Conservation (phyloP, 2,113 vertebrate species). For the Vulpes ferrilata region DNA sequence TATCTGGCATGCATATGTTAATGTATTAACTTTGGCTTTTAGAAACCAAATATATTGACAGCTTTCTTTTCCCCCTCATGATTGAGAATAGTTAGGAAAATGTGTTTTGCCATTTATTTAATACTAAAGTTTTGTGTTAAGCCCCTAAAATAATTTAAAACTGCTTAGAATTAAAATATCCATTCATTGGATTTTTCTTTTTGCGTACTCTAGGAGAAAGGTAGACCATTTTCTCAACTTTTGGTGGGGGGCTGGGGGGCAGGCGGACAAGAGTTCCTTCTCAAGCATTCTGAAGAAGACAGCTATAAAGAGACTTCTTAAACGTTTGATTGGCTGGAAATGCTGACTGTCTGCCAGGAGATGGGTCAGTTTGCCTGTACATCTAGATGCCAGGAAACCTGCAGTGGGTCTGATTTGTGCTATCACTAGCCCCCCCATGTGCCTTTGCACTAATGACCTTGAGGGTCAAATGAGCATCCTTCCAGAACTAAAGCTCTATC, state of each 20-base stretch:
- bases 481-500: not conserved
- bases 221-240: not conserved
- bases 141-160: slow-evolving; percentile 25
- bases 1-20: slow-evolving; percentile 96
- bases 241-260: rapidly evolving
- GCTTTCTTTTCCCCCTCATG: slow-evolving; percentile 63
- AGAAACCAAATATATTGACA: slow-evolving; percentile 85
- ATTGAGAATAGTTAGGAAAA: not conserved
- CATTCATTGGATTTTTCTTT: not conserved
- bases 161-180: not conserved
- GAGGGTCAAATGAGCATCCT: not conserved
- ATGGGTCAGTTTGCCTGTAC: rapidly evolving
- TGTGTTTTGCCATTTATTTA: slow-evolving; percentile 36
- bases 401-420: not conserved
- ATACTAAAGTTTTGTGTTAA: not conserved
- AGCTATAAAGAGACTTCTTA: not conserved
- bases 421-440: rapidly evolving
- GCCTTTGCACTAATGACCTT: not conserved
- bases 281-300: not conserved
- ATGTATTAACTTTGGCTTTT: slow-evolving; percentile 98
- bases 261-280: not conserved
- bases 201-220: not conserved
- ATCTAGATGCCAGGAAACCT: not conserved
- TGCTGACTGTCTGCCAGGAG: no score
- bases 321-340: not conserved